A percentile compares a stretch with the other conserved stretches of the same genome.
These are phyloP conservation scores for Nymphalis c-album DNA, from an alignment of 2,888 invertebrate genomes.

Conservation along the genomic window DNA sequence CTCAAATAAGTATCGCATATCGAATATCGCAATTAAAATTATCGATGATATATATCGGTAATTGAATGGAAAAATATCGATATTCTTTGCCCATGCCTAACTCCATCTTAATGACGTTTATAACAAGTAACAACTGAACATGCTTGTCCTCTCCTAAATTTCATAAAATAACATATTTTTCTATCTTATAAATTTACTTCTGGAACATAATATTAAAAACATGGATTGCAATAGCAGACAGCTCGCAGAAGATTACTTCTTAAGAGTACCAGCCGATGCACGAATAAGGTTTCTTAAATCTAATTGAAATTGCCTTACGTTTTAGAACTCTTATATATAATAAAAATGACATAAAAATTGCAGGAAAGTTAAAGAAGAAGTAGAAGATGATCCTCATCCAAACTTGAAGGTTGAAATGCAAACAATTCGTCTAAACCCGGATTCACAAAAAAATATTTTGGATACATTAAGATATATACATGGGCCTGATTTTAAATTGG, in stretches of 20 bases:
- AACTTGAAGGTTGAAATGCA: constrained; percentile 88
- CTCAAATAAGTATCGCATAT: no score
- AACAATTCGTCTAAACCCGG: constrained; percentile 84
- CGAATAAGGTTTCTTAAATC: constrained; percentile 75
- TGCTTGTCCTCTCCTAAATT: neutral
- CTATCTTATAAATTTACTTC: constrained; percentile 35
- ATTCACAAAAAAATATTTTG: constrained; percentile 86
- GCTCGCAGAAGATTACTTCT: constrained; percentile 83
- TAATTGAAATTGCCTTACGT: constrained; percentile 34
- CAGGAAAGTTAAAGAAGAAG: constrained; percentile 70
- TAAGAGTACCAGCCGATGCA: constrained; percentile 83
- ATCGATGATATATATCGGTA: no score
- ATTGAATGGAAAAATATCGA: no score
- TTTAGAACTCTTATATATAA: constrained; percentile 22
- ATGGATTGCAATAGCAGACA: constrained; percentile 83
- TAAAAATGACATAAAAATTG: constrained; percentile 3
- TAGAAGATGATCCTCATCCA: constrained; percentile 73
- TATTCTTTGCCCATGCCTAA: no score
- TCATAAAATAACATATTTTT: constrained; percentile 15
- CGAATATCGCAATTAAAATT: no score
- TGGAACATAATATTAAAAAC: constrained; percentile 17
- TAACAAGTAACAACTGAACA: neutral
- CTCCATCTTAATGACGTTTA: neutral
- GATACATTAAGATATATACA: constrained; percentile 88
- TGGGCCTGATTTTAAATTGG: constrained; percentile 85